Base-by-base conservation (phyloP, 1,140 invertebrate species). In the Drosophila truncata region DNA sequence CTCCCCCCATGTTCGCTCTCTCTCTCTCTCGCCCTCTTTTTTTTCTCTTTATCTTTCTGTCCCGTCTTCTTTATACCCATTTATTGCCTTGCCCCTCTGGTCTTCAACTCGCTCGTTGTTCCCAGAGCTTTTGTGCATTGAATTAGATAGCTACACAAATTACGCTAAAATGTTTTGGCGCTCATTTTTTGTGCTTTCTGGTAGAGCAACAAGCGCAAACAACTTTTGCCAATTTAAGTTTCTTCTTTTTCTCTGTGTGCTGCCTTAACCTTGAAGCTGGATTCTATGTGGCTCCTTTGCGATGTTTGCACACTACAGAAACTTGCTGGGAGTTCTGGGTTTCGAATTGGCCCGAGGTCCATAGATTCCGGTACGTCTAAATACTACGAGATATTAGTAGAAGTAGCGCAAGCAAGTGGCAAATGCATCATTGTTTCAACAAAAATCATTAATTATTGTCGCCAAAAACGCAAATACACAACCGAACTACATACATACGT, bases 141-240 rank as follows among this genome's bases (percentile, higher is more conserved):
- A 85, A 90, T 85, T 90, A 88, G 84, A 88, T 71, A 78, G 78
- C 80, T 84, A 63, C 77, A 84, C 77, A 84, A 88, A 90, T 86
- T 76, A 88, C 80, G 85, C 73, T 67, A 80, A 83, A 84, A 84
- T 74, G 47, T 73, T 80, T 90, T 88, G 85, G 78, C 84, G 84
- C 84, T 88, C 74, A 47, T 74, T 88, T 88, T 90, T 74, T 55
- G 60, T 41, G 35, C 42, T 52, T 70, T 62, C 31, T 63, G 23
- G 47, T 52, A 44, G 58, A 86, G 82, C 82, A 84, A 85, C 82
- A 84, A 84, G 82, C 82, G 61, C 79, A 70, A 83, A 84, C 52
- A 74, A 74, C 39, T 76, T 86, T 82, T 87, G 69, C 57, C 59
- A 82, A 58, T 87, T 80, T 69, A 18, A 31, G 41, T 77, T 55